Evolutionary conservation across 2,797 vertebrate species (phyloP).

Genomic region (Alexandromys oeconomus): DNA sequence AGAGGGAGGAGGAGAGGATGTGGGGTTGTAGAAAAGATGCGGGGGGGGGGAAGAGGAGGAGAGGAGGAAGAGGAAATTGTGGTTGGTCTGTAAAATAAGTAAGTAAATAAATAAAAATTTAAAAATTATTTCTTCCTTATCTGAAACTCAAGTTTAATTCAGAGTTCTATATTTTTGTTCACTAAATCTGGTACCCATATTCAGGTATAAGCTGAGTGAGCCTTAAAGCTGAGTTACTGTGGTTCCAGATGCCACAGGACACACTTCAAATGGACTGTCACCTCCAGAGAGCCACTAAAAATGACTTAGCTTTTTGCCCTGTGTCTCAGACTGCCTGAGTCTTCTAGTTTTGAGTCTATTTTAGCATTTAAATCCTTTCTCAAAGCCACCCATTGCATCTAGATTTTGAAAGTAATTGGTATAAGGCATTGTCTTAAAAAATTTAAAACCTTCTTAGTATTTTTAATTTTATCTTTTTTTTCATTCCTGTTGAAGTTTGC

Average conservation of each 20-base stretch:
- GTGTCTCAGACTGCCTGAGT: conserved; percentile 29
- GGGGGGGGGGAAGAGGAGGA: too few relatives aligned
- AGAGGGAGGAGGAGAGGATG: too few relatives aligned
- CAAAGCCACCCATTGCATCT: conserved; percentile 8
- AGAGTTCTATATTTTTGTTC: not conserved
- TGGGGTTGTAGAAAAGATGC: too few relatives aligned
- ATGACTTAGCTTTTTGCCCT: not conserved
- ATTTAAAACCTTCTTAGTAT: not conserved
- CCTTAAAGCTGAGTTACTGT: not conserved
- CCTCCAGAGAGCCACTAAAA: not conserved
- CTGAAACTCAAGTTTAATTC: conserved; percentile 42
- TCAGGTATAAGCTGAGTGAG: not conserved
- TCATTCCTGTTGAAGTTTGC: not conserved
- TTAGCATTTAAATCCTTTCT: conserved; percentile 10
- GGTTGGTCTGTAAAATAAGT: too few relatives aligned
- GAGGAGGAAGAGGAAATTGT: too few relatives aligned
- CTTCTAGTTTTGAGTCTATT: conserved; percentile 35
- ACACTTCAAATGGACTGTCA: not conserved
- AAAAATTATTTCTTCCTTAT: conserved; percentile 33
- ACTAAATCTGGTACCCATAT: not conserved
- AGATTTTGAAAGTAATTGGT: conserved; percentile 35
- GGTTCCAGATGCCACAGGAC: not conserved
- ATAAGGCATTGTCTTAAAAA: not conserved
- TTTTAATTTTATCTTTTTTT: conserved; percentile 16
- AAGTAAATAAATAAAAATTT: too few relatives aligned